Evolutionary conservation across 2,797 vertebrate species (phyloP), one percentile per base, ranked within the genome.

Genomic region (Gadopsis bispinosus): DNA sequence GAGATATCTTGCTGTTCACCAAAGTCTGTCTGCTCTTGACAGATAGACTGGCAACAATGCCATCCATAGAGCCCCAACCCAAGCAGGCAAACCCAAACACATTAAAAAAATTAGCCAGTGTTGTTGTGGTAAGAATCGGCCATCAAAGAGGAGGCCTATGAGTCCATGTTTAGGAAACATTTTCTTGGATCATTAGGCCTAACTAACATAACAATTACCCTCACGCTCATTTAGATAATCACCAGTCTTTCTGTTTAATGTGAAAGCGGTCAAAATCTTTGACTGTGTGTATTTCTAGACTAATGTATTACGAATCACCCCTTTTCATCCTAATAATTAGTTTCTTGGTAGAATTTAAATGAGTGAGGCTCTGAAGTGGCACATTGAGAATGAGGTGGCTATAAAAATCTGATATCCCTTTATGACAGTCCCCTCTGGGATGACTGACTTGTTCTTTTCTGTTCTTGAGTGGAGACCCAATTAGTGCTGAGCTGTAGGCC

Each of bases 401-500:
- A 64, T 69, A 50, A 73, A 73, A 79, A 81, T 48, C 75, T 59
- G 47, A 56, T 56, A 69, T 73, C 20, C 54, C 67, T 66, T 58
- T 50, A 51, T 65, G 59, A 58, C 60, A 41, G 47, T 77, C 20
- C 33, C 22, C n/a, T 73, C 67, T 68, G 13, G 54, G 73, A 67
- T 22, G 47, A 54, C 69, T 67, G 66, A 75, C 59, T 77, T 62
- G 47, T 70, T 81, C 47, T 12, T 37, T 73, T 80, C 67, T 50
- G 19, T 63, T 72, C 43, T 51, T 33, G 37, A 87, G 58, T 62
- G 33, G 77, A 80, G 74, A 72, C 71, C 71, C 75, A 87, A 79
- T 89, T 88, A 88, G 53, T 51, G 65, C 22, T 33, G 74, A 74
- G 73, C 87, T 86, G 66, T 68, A 56, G 62, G 75, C 63, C 58